Base-by-base conservation (phyloP, 37 sponge, comb jelly and placozoan genomes). In the Theonella swinhoei region DNA sequence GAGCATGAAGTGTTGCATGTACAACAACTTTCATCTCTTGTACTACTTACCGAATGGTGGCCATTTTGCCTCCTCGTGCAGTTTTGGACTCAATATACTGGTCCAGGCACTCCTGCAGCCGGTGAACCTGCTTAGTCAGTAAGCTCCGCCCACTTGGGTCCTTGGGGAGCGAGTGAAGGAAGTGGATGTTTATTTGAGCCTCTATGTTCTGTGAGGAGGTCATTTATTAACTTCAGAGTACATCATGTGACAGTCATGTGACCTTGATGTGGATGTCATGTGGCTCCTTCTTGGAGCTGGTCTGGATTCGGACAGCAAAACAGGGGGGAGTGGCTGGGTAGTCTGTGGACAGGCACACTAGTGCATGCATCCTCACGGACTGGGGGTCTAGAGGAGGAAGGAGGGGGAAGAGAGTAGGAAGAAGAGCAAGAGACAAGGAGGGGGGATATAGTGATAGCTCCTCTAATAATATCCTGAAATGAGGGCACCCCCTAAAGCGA, bases 131-230 rank as follows among this genome's bases (percentile, higher is more conserved):
- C 26, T 70, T 67, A 25, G 42, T 63, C 54, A 94, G 67, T 28
- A 89, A 83, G 73, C 66, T 63, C 71, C 75, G 33, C 3, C 84
- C 82, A 60, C 31, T 19, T 19, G 36, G 35, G 30, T 83, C 90
- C 36, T 73, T 72, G 17, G 30, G 26, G 3, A 94, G 42, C 35
- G 65, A 38, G 31, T 81, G 37, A 3, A 80, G 85, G 37, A 70
- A 88, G 39, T 62, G 42, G 14, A 94, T 23, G 80, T 94, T 94
- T 33, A 94, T 75, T 20, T 94, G 94, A 20, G 85, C 84, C 39
- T 94, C 95, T 19, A 94, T 63, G 47, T 81, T 75, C 88, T 88
- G 54, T 33, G 71, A 3, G 32, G 11, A 32, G 7, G 62, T 17
- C 1, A 36, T n/a, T 39, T 64, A 36, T 39, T 64, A 2, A 61